These are phyloP conservation scores for Galemys pyrenaicus DNA, from an alignment of 2,113 vertebrate genomes.

Conservation along the genomic window DNA sequence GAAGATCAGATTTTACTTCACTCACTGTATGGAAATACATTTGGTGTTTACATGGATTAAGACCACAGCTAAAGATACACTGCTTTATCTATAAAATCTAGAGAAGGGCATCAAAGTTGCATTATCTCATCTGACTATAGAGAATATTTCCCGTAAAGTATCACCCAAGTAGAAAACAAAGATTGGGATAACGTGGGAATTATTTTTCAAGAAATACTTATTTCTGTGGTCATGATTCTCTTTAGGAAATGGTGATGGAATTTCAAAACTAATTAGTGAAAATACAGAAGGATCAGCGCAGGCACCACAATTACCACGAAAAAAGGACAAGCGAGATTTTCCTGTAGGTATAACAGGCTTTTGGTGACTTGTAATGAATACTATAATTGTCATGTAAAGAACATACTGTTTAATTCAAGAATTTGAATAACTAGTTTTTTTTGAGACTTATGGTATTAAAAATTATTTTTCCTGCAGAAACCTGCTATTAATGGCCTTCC, in stretches of 20 bases:
- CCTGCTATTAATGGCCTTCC: slow-evolving; percentile 97
- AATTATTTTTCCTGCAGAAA: slow-evolving; percentile 87
- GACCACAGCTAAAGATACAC: background rate
- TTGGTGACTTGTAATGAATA: background rate
- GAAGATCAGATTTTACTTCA: background rate
- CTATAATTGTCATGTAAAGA: background rate
- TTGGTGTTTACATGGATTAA: background rate
- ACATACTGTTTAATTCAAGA: background rate
- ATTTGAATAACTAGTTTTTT: background rate
- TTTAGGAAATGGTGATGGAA: slow-evolving; percentile 89
- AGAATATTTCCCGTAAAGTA: background rate
- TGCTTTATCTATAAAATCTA: background rate
- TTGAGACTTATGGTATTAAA: slow-evolving; percentile 42
- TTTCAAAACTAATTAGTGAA: slow-evolving; percentile 89
- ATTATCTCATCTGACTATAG: background rate
- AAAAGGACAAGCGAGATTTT: slow-evolving; percentile 95
- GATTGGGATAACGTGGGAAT: background rate
- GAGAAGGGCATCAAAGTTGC: background rate
- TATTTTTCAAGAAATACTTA: slow-evolving; percentile 28
- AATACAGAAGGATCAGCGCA: slow-evolving; percentile 85
- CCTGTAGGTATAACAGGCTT: slow-evolving; percentile 87
- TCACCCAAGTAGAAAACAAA: background rate
- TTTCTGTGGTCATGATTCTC: slow-evolving; percentile 41
- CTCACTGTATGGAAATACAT: background rate
- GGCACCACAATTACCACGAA: slow-evolving; percentile 88